phyloP scores from a whole-genome alignment of 2,113 vertebrate species.

The Tympanuchus pallidicinctus region DNA sequence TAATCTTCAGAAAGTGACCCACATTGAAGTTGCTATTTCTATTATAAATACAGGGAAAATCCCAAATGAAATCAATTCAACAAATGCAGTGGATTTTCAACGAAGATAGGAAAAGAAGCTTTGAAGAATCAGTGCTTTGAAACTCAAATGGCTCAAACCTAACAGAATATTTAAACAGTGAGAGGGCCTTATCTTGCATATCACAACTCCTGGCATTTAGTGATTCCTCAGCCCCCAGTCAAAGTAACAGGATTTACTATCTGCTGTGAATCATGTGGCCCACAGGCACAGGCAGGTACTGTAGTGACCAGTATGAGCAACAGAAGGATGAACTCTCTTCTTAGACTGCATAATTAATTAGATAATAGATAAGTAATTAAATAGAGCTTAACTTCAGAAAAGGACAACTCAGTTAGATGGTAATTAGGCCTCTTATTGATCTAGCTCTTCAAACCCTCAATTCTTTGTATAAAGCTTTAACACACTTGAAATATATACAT shows the following conservation, averaged over 20 bases:
- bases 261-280: background rate
- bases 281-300: background rate
- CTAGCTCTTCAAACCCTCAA: background rate
- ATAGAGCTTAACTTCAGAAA: background rate
- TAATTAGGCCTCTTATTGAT: background rate
- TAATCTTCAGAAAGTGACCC: conserved; percentile 35
- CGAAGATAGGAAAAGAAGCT: background rate
- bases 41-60: conserved; percentile 46
- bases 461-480: background rate
- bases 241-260: background rate
- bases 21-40: background rate
- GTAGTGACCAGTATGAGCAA: background rate
- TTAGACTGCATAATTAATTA: background rate
- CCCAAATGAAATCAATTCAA: conserved; percentile 26
- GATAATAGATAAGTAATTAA: background rate
- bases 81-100: background rate
- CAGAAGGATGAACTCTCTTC: background rate
- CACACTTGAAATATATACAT: background rate
- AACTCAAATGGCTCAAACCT: background rate
- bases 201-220: background rate
- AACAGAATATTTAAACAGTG: background rate
- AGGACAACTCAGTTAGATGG: background rate
- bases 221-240: background rate
- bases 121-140: conserved; percentile 35
- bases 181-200: background rate